Conservation (phyloP, 2,797 vertebrate species). For the Acrossocheilus wenchowensis region DNA sequence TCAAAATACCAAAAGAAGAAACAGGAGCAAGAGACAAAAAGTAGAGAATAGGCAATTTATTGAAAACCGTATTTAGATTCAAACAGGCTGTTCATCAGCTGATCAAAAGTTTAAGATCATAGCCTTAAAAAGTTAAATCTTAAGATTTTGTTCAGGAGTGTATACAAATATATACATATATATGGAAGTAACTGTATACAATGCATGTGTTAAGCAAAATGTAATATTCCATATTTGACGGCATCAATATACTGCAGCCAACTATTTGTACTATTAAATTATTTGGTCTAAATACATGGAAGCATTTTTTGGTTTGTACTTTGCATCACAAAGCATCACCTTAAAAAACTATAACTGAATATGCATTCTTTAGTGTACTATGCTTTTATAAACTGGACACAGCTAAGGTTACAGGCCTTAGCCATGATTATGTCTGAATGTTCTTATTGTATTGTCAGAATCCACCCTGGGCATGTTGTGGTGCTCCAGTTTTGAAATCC, state of each 20-base stretch:
- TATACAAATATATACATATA: not conserved
- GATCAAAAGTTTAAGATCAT: too few relatives aligned
- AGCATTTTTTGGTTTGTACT: not conserved
- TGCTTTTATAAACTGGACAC: not conserved
- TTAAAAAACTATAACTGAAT: not conserved
- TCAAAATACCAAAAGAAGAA: too few relatives aligned
- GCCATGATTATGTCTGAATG: not conserved
- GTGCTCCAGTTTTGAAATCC: conserved; percentile 70
- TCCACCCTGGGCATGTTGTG: conserved; percentile 56
- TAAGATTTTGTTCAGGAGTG: too few relatives aligned
- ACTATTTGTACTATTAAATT: not conserved
- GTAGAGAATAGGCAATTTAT: too few relatives aligned
- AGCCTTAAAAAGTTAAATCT: too few relatives aligned
- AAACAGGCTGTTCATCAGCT: too few relatives aligned
- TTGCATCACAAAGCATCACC: not conserved
- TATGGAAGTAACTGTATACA: too few relatives aligned
- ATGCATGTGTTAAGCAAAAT: not conserved
- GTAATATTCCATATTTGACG: not conserved
- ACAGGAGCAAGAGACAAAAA: too few relatives aligned
- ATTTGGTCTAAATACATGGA: not conserved
- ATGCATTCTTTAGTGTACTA: not conserved
- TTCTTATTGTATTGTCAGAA: conserved; percentile 13
- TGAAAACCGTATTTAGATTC: too few relatives aligned
- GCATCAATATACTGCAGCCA: not conserved
- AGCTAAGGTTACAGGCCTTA: not conserved